phyloP scores from a whole-genome alignment of 1,140 invertebrate genomes.

The Sitophilus oryzae region DNA sequence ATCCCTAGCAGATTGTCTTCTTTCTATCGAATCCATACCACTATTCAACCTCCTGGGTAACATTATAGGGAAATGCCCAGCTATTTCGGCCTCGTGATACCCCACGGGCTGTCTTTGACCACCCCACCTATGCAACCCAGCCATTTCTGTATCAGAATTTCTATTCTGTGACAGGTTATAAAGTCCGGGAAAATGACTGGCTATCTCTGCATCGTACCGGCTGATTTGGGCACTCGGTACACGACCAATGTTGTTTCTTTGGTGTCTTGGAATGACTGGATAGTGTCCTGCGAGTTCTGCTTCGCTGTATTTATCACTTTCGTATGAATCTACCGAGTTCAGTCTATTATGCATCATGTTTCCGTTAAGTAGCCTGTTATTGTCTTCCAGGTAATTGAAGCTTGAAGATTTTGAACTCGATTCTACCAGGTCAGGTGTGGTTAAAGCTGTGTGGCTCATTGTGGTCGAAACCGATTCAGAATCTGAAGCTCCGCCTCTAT shows the following conservation, averaged over 20 bases:
- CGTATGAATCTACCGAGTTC: background rate
- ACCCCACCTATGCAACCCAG: background rate
- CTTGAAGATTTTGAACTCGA: background rate
- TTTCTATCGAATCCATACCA: background rate
- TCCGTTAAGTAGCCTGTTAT: background rate
- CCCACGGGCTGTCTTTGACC: no score
- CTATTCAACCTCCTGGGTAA: conserved; percentile 1
- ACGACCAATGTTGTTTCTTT: background rate
- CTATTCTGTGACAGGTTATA: background rate
- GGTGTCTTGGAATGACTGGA: background rate
- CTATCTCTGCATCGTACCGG: background rate
- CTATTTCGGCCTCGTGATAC: background rate
- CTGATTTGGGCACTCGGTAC: background rate
- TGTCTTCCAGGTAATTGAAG: background rate
- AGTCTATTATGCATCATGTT: no score
- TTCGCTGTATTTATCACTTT: no score
- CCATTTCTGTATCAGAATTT: background rate
- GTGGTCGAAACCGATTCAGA: conserved; percentile 15
- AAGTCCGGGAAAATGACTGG: background rate
- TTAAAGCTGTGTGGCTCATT: background rate
- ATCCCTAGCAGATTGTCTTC: conserved; percentile 4
- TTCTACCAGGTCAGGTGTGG: background rate
- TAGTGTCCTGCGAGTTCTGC: no score
- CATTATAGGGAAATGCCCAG: conserved; percentile 15
- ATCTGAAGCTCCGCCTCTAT: conserved; percentile 18